These are phyloP conservation scores for Castor canadensis DNA, from an alignment of 2,113 vertebrate species.

Conservation along the genomic window DNA sequence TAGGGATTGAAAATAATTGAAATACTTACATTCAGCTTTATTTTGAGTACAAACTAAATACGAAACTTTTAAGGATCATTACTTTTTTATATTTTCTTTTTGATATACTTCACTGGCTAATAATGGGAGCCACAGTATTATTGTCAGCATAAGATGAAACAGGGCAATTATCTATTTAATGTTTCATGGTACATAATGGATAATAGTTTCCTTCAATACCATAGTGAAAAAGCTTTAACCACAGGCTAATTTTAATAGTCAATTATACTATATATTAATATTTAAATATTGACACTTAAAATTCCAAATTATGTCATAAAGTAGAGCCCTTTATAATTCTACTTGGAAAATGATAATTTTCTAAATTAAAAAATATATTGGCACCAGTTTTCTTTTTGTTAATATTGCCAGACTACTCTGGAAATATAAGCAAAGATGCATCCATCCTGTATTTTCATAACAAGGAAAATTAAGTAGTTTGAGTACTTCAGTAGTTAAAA, in stretches of 20 bases:
- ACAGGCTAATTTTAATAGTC: conserved; percentile 53
- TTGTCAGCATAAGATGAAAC: conserved; percentile 80
- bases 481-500: conserved; percentile 28
- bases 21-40: conserved; percentile 66
- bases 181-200: conserved; percentile 60
- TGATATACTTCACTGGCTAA: conserved; percentile 76
- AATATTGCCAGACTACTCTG: not conserved
- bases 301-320: conserved; percentile 24
- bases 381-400: conserved; percentile 7
- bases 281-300: conserved; percentile 48
- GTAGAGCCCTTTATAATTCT: conserved; percentile 6
- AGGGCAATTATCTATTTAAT: conserved; percentile 76
- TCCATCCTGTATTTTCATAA: conserved; percentile 35
- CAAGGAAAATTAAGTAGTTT: not conserved
- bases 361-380: not conserved
- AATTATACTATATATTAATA: conserved; percentile 25
- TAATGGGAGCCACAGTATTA: conserved; percentile 54
- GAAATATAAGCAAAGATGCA: conserved; percentile 16
- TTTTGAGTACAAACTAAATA: conserved; percentile 72
- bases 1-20: conserved; percentile 69
- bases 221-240: conserved; percentile 39
- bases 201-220: conserved; percentile 51
- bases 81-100: conserved; percentile 79
- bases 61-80: conserved; percentile 79
- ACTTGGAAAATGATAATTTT: conserved; percentile 19